Base-by-base conservation (phyloP, 2,113 vertebrate genomes). In the Alosa alosa region DNA sequence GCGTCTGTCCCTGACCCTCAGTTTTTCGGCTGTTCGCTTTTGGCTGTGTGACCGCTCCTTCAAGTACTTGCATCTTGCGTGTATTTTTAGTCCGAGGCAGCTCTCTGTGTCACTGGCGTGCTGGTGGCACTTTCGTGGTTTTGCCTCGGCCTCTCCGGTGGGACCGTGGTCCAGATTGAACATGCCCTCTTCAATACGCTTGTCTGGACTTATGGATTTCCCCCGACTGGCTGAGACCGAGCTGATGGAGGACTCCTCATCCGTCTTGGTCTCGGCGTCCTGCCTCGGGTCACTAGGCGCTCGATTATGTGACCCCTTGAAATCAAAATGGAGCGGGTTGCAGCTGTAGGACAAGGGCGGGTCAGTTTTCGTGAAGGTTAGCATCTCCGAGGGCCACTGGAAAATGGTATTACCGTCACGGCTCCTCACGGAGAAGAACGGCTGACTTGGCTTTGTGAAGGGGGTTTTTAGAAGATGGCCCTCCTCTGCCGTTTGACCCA, bases 321-420 rank as follows among this genome's bases (percentile, higher is more conserved):
- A 97, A 88, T 97, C 96, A 93, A 97, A 97, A 90, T 96, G 96
- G 55, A 97, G 94, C 84, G 97, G 97, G 89, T 97, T 97, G 84
- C 97, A 97, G 84, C 97, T 96, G 0, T 96, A 97, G 6, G 97
- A 96, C 90, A 97, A 86, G 0, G 96, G 94, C n/a, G 96, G 97
- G 52, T 94, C 92, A 11, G 95, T 95, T 75, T 82, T 92, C 9
- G 97, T 97, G 81, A 96, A 96, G 84, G 90, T 90, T 75, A 97
- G 88, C 96, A 97, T 97, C 92, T 97, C 97, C 0, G 97, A 96
- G 22, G 97, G 97, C 97, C 97, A 97, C 84, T 96, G 96, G 90
- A 97, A 96, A 87, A 96, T 86, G n/a, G 94, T 96, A 18, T 94
- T 95, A 4, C 95, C 94, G 8, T 95, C 91, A 91, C 95, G 96